These are phyloP conservation scores for Myxocyprinus asiaticus DNA, from an alignment of 2,113 vertebrate species.

Conservation along the genomic window DNA sequence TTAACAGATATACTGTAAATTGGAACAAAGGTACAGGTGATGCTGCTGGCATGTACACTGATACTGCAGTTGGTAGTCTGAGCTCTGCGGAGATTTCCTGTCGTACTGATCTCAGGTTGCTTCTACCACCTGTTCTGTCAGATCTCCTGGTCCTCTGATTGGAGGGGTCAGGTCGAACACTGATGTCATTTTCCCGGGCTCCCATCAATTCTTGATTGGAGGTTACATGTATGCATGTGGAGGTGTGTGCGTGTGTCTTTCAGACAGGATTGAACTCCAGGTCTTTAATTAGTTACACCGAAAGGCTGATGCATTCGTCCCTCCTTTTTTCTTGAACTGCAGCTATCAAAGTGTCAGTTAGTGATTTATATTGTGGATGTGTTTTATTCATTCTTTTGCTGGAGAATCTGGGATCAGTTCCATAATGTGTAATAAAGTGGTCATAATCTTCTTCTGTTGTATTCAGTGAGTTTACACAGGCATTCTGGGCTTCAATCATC, in stretches of 20 bases:
- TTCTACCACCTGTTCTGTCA: conserved; percentile 64
- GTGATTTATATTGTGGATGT: background rate
- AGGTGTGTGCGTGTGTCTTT: conserved; percentile 15
- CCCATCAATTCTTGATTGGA: conserved; percentile 48
- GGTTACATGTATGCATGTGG: background rate
- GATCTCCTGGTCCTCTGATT: conserved; percentile 39
- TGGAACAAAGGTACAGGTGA: conserved; percentile 21
- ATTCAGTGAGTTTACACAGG: conserved; percentile 48
- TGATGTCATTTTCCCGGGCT: conserved; percentile 41
- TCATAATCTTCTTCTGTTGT: background rate
- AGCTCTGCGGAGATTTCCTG: conserved; percentile 33
- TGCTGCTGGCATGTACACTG: background rate
- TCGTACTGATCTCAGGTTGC: conserved; percentile 51
- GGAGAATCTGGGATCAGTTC: conserved; percentile 15
- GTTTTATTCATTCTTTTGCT: background rate
- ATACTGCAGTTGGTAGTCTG: conserved; percentile 42
- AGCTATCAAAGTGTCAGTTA: no score
- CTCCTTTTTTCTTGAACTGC: no score
- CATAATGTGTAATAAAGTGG: conserved; percentile 5
- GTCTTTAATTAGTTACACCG: no score
- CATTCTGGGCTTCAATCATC: conserved; percentile 54
- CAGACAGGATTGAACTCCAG: background rate
- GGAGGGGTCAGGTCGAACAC: conserved; percentile 45
- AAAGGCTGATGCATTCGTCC: no score
- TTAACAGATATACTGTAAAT: no score